Evolutionary conservation across 2,888 invertebrate species (phyloP), one percentile per base, ranked within the genome.

Genomic region (Pandemis cinnamomeana): DNA sequence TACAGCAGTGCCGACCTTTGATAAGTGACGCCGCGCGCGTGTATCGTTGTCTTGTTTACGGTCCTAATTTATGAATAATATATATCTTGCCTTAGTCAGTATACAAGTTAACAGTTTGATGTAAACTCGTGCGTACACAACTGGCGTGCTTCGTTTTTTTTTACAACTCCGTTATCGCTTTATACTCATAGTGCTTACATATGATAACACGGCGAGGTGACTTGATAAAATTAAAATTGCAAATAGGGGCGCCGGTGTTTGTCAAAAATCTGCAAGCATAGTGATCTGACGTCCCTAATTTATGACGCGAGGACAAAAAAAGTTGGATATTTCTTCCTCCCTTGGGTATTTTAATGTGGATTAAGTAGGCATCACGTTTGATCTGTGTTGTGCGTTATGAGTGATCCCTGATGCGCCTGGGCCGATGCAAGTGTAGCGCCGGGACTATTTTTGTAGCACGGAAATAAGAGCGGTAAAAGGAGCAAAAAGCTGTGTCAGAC

Each of bases 401-500:
- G 86, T 91, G 93, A 93, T 77, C 75, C 72, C 62, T 67, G 74
- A 27, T 90, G 92, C 90, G 90, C 84, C 90, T 86, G 89, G 89
- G 85, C 86, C 89, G 88, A 84, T 91, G 89, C 91, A 91, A 92
- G 92, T 92, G 91, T 92, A 89, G 88, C 92, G 89, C 87, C 87
- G 86, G 86, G 84, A 91, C 93, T 94, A 94, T 94, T 94, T 94
- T 93, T 90, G 94, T 93, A 91, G 90, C 91, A 94, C 94, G 93
- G 94, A 94, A 94, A 93, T 94, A 94, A 93, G 92, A 93, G 90
- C 92, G 89, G 90, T 90, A 93, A 93, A 92, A 93, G 92, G 92
- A 93, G 89, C 93, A 93, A 94, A 94, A 93, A 91, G 90, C 86
- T 81, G 82, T 84, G 87, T 86, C 90, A 87, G 89, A 84, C 89